These are phyloP conservation scores for Sweltsa coloradensis DNA, from an alignment of 1,140 invertebrate genomes.

Conservation along the genomic window DNA sequence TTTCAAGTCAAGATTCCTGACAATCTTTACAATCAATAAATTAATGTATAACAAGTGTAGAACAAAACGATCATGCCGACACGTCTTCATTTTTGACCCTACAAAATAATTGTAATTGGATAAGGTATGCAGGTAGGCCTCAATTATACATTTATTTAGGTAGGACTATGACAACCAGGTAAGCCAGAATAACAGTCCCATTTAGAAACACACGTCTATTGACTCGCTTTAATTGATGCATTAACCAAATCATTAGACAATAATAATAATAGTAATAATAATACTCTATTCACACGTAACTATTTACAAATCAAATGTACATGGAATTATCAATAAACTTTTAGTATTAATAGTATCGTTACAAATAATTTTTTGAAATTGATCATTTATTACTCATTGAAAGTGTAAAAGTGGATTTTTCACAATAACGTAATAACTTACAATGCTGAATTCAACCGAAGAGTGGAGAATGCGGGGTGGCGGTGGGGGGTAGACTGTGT, in stretches of 20 bases:
- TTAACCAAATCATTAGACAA: constrained; percentile 13
- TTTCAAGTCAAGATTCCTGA: no score
- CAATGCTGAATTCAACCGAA: constrained; percentile 3
- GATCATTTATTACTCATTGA: constrained; percentile 7
- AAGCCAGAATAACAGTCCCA: neutral
- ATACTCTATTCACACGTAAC: constrained; percentile 13
- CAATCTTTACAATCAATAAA: no score
- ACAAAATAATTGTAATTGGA: no score
- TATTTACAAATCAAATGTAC: constrained; percentile 14
- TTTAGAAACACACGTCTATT: constrained; percentile 9
- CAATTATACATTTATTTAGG: no score
- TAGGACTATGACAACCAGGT: no score
- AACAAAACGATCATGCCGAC: no score
- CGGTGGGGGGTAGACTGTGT: no score
- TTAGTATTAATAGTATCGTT: constrained; percentile 7
- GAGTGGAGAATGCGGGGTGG: no score
- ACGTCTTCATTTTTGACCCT: no score
- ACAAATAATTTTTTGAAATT: constrained; percentile 6
- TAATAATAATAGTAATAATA: constrained; percentile 9
- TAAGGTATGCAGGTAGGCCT: no score
- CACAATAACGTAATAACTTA: neutral
- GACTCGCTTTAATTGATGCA: constrained; percentile 11
- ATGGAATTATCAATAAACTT: constrained; percentile 6
- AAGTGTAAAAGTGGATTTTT: neutral
- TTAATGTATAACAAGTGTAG: no score